These are phyloP conservation scores for Drosophila subpulchrella DNA, from an alignment of 1,140 invertebrate genomes.

Conservation along the genomic window DNA sequence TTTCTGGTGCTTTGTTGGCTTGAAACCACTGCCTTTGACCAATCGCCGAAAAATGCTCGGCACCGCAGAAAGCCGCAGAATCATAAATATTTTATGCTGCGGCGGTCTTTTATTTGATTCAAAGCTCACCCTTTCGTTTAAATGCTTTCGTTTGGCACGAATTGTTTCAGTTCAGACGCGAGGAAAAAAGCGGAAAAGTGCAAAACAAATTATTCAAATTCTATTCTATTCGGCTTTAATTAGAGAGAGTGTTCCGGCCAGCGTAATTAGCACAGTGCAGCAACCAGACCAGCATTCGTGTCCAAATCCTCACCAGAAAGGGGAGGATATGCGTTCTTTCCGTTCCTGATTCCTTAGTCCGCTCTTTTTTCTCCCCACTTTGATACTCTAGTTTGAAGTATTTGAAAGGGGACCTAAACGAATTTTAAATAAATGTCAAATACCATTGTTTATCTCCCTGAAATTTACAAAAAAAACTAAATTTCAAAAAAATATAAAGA, in stretches of 20 bases:
- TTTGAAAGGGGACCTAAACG: background rate
- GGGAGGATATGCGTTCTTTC: constrained; percentile 26
- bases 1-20: constrained; percentile 26
- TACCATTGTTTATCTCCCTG: too few species aligned
- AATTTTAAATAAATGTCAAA: too few species aligned
- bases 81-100: constrained; percentile 80
- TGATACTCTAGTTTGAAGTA: constrained; percentile 3
- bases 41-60: constrained; percentile 59
- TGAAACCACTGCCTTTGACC: constrained; percentile 40
- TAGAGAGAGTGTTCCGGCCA: constrained; percentile 66
- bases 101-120: constrained; percentile 60
- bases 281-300: constrained; percentile 18
- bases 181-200: constrained; percentile 31
- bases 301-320: constrained; percentile 42
- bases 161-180: constrained; percentile 49
- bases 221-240: constrained; percentile 57
- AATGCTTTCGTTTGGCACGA: constrained; percentile 40
- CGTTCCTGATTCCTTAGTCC: background rate
- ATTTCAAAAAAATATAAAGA: too few species aligned
- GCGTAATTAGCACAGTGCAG: constrained; percentile 62
- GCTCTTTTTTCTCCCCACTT: background rate
- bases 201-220: constrained; percentile 64
- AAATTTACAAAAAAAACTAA: too few species aligned
- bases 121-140: constrained; percentile 29
- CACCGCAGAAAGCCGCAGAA: constrained; percentile 60